Evolutionary conservation across 1,140 invertebrate genomes (phyloP), one percentile per base, ranked within the genome.

Genomic region (Augochlora pura): DNA sequence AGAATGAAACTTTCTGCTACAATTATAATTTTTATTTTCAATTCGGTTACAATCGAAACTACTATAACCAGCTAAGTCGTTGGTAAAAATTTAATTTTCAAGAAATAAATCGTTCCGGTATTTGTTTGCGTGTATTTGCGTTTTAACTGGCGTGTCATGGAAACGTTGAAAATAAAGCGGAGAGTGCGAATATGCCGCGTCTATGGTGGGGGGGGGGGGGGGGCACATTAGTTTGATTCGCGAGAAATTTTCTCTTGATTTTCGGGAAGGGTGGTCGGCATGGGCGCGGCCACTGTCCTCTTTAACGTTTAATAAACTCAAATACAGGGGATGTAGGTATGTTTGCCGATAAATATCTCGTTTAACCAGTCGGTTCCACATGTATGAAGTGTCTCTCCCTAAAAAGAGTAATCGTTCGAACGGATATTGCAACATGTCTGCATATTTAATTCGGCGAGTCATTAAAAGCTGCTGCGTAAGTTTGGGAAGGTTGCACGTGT

Each of bases 401-500:
- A 16, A 70, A 77, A 52, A 74, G 64, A 60, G 46, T 38, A 62
- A 27, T 65, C 60, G 62, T 64, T 27, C 49, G 14, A 60, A 67
- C 42, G 32, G 21, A 59, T 74, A 57, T 57, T 72, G 46, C 57
- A 27, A 66, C 63, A 76, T 62, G 49, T 69, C 23, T 46, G 67
- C 54, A 66, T 80, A 84, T 85, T 79, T 81, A 85, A 85, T 85
- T 85, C 54, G 62, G 42, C 64, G 68, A 72, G 72, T 84, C 82
- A 81, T 85, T 81, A 85, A 85, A 85, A 77, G 64, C 52, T 70
- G 60, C 49, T 21, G 68, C 57, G 42, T 66, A 54, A 72, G 71
- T 83, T 83, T 73, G 68, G 52, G 62, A 84, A 84, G 32, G 32
- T n/a, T 32, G 32, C 32, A 4, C 32, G 32, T 32, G 32, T 32